phyloP scores from a whole-genome alignment of 1,140 invertebrate species.

The Phthorimaea operculella region DNA sequence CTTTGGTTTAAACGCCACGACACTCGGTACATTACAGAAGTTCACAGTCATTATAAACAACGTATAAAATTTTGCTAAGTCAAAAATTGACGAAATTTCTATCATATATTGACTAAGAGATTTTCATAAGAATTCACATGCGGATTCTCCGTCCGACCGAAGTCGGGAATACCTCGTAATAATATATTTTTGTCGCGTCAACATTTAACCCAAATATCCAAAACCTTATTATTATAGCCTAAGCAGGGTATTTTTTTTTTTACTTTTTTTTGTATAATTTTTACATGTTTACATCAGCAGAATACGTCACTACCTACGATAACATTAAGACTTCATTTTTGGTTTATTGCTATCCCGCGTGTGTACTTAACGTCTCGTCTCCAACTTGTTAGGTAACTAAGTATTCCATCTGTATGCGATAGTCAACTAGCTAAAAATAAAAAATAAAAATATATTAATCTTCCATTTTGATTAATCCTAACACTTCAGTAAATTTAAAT shows the following conservation, averaged over 20 bases:
- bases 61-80: slow-evolving; percentile 68
- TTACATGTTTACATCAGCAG: slow-evolving; percentile 63
- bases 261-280: slow-evolving; percentile 58
- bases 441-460: slow-evolving; percentile 68
- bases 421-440: slow-evolving; percentile 66
- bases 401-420: slow-evolving; percentile 47
- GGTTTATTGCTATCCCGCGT: slow-evolving; percentile 63
- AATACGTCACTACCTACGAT: slow-evolving; percentile 62
- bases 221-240: slow-evolving; percentile 62
- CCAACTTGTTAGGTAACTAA: slow-evolving; percentile 39
- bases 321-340: slow-evolving; percentile 63
- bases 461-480: slow-evolving; percentile 57
- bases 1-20: slow-evolving; percentile 62
- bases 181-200: slow-evolving; percentile 48
- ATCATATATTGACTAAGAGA: slow-evolving; percentile 66
- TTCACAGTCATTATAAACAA: slow-evolving; percentile 61
- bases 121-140: slow-evolving; percentile 66
- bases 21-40: slow-evolving; percentile 53
- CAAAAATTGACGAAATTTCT: slow-evolving; percentile 66
- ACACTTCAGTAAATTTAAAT: slow-evolving; percentile 49
- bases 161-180: slow-evolving; percentile 34
- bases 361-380: slow-evolving; percentile 32
- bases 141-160: slow-evolving; percentile 33
- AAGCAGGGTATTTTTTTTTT: slow-evolving; percentile 63
- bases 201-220: slow-evolving; percentile 56